Conservation (phyloP, 2,113 vertebrate genomes). For the Gracilinanus agilis region DNA sequence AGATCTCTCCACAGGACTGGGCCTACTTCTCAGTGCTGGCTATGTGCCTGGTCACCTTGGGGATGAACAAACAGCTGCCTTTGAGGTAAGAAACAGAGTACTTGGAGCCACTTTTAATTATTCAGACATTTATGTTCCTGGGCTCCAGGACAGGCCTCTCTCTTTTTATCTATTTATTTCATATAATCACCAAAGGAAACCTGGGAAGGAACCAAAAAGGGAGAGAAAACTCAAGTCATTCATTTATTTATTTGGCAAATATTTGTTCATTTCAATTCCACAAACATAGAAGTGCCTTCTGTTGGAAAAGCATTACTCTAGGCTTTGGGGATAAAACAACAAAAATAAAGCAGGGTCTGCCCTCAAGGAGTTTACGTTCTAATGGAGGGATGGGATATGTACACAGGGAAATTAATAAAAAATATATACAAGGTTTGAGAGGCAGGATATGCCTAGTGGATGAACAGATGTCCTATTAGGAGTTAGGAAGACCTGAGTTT, state of each 20-base stretch:
- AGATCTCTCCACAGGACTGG: not conserved
- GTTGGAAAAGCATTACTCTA: not conserved
- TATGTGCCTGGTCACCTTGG: not conserved
- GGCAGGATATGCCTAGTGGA: too few species aligned
- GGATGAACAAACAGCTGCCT: not conserved
- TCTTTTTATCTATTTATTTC: slow-evolving; percentile 18
- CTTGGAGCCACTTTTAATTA: not conserved
- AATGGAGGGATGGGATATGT: not conserved
- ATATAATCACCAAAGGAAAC: slow-evolving; percentile 11
- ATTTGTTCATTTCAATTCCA: not conserved
- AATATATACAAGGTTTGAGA: not conserved
- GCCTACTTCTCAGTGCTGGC: not conserved
- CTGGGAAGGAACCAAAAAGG: slow-evolving; percentile 11
- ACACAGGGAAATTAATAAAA: not conserved
- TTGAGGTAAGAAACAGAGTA: not conserved
- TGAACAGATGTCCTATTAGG: not conserved
- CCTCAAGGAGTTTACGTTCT: not conserved
- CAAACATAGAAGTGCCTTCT: not conserved
- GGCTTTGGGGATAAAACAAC: not conserved
- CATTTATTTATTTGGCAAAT: slow-evolving; percentile 13
- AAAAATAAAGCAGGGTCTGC: not conserved
- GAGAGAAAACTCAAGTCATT: not conserved
- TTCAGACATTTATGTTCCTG: not conserved
- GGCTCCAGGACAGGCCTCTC: not conserved
- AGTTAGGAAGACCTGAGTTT: not conserved